Evolutionary conservation across 2,113 vertebrate species (phyloP).

Genomic region (Antechinus flavipes): DNA sequence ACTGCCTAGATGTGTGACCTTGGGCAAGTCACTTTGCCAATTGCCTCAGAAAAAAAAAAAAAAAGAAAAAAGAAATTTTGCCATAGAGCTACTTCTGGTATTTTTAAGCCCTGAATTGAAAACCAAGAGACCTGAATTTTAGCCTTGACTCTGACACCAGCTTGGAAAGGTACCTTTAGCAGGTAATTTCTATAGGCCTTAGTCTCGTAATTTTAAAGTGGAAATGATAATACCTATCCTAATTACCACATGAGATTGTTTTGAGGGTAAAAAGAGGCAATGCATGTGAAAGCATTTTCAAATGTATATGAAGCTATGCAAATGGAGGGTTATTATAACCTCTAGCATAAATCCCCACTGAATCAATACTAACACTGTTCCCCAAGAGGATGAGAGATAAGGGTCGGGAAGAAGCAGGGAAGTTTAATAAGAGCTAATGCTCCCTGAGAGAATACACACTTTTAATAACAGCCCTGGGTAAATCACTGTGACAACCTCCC

Average conservation of each 20-base stretch:
- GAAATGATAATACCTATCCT: background rate
- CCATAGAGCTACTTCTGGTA: background rate
- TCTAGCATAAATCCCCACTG: background rate
- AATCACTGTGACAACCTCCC: background rate
- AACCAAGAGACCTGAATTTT: background rate
- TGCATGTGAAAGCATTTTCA: background rate
- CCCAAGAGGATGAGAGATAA: background rate
- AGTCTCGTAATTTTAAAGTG: background rate
- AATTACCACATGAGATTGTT: background rate
- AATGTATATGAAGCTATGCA: background rate
- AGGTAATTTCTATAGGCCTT: background rate
- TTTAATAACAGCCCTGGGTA: conserved; percentile 55
- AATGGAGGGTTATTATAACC: background rate
- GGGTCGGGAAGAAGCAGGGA: background rate
- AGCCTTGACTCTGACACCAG: conserved; percentile 18
- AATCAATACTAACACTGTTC: background rate
- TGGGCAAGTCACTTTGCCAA: too few relatives aligned
- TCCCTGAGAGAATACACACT: conserved; percentile 56
- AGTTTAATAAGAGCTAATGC: conserved; percentile 5
- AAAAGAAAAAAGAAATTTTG: background rate
- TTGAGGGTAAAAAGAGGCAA: background rate
- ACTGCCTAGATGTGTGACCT: too few relatives aligned
- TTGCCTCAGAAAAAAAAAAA: too few relatives aligned
- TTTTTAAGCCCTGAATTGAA: background rate
- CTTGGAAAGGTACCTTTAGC: conserved; percentile 7